A percentile compares a stretch with the other conserved stretches of the same genome.
phyloP scores from a whole-genome alignment of 2,113 vertebrate species.

The Microcebus lehilahytsara region DNA sequence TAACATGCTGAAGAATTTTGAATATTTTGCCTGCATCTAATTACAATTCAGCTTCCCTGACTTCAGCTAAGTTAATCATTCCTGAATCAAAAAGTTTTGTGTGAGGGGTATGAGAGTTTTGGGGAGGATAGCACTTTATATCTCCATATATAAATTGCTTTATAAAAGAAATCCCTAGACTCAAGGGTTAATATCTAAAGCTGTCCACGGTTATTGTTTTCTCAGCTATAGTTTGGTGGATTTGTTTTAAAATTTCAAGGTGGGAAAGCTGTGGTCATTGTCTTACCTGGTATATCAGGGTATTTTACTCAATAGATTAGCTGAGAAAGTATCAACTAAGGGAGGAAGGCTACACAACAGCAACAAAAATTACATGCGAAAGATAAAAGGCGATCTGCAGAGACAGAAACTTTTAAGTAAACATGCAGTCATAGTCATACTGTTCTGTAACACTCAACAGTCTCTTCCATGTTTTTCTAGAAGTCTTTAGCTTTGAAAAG shows the following conservation, averaged over 20 bases:
- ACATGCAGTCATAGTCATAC: not conserved
- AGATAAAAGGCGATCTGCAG: not conserved
- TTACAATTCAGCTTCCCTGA: constrained; percentile 42
- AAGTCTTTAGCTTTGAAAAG: constrained; percentile 9
- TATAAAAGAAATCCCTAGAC: not conserved
- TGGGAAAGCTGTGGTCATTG: not conserved
- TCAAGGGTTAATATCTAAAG: not conserved
- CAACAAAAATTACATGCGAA: not conserved
- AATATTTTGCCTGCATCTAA: constrained; percentile 64
- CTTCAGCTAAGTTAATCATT: constrained; percentile 30
- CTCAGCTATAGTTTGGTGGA: not conserved
- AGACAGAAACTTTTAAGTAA: constrained; percentile 16
- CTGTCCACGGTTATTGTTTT: not conserved
- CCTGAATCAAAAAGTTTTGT: constrained; percentile 44
- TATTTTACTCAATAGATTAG: not conserved
- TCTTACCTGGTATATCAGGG: not conserved
- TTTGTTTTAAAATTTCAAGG: constrained; percentile 24
- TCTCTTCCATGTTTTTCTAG: not conserved
- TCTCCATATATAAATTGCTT: not conserved
- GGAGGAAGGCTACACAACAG: not conserved
- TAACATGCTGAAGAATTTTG: constrained; percentile 52
- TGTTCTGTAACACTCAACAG: not conserved
- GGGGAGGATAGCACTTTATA: not conserved
- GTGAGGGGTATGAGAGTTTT: constrained; percentile 3
- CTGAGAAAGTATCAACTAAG: constrained; percentile 3